A percentile compares a stretch with the other conserved stretches of the same genome.
These are phyloP conservation scores for Caenorhabditis sinica DNA, from an alignment of 2,888 invertebrate genomes.

Conservation along the genomic window DNA sequence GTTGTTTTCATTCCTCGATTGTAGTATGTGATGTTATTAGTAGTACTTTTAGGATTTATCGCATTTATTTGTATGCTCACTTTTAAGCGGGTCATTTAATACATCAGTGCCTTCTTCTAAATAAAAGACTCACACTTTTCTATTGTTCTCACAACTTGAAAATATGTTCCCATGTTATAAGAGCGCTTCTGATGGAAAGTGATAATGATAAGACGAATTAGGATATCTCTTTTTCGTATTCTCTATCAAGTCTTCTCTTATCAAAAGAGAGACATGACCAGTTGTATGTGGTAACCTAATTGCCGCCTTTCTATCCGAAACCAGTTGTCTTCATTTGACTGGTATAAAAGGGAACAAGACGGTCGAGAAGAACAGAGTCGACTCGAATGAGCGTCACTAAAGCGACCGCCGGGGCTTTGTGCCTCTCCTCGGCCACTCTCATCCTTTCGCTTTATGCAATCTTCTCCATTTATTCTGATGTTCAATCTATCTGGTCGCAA, in stretches of 20 bases:
- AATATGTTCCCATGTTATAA: neutral
- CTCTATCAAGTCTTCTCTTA: slow-evolving; percentile 13
- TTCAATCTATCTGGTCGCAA: slow-evolving; percentile 75
- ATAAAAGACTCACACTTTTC: slow-evolving; percentile 32
- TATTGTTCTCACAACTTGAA: neutral
- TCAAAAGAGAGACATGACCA: slow-evolving; percentile 41
- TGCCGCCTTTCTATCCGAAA: slow-evolving; percentile 31
- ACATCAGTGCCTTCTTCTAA: slow-evolving; percentile 43
- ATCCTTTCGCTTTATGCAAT: slow-evolving; percentile 76
- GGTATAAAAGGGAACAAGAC: slow-evolving; percentile 48
- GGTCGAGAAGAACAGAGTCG: slow-evolving; percentile 57
- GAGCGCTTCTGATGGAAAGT: slow-evolving; percentile 25
- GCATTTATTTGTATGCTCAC: slow-evolving; percentile 41
- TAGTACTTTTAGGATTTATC: slow-evolving; percentile 43
- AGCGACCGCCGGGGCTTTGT: slow-evolving; percentile 76
- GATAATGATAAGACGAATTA: slow-evolving; percentile 64
- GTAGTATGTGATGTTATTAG: slow-evolving; percentile 53
- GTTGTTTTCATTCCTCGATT: slow-evolving; percentile 26
- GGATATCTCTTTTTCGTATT: slow-evolving; percentile 30
- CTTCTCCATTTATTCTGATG: slow-evolving; percentile 76
- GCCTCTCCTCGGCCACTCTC: slow-evolving; percentile 75
- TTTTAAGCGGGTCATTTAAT: slow-evolving; percentile 22
- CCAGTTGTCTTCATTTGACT: slow-evolving; percentile 30
- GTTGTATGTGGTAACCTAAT: slow-evolving; percentile 58
- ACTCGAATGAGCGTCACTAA: slow-evolving; percentile 74